A percentile compares a stretch with the other conserved stretches of the same genome.
phyloP scores from a whole-genome alignment of 2,113 vertebrate genomes.

The Pseudorasbora parva region DNA sequence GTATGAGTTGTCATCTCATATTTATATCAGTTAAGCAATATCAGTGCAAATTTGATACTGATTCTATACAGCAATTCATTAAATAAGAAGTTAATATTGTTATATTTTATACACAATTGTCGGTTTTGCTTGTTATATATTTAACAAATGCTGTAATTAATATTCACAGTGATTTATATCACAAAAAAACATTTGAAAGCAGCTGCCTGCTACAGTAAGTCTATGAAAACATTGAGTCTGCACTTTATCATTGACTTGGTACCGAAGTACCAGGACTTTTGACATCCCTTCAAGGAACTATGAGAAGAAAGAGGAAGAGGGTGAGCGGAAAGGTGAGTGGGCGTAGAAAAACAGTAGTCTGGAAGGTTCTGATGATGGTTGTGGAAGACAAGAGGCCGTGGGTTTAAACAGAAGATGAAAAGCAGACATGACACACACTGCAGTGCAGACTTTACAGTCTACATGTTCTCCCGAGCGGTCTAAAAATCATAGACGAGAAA shows the following conservation, averaged over 20 bases:
- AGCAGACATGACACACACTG: slow-evolving; percentile 28
- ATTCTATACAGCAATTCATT: no score
- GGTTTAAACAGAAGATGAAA: slow-evolving; percentile 31
- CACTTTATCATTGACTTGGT: slow-evolving; percentile 4
- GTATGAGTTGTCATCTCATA: no score
- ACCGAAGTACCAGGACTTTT: neutral
- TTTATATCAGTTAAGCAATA: no score
- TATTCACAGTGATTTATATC: neutral
- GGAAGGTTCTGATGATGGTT: slow-evolving; percentile 20
- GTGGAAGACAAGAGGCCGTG: slow-evolving; percentile 25
- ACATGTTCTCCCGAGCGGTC: neutral
- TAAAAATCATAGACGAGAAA: slow-evolving; percentile 29
- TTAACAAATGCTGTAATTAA: no score
- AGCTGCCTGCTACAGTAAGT: neutral
- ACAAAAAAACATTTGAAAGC: neutral
- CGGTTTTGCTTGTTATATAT: no score
- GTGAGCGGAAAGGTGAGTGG: neutral
- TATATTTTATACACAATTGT: no score
- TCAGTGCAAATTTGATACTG: no score
- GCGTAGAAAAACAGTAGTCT: slow-evolving; percentile 5
- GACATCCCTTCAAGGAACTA: neutral
- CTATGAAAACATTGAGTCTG: neutral
- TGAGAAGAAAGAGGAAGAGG: neutral
- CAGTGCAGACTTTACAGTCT: slow-evolving; percentile 34
- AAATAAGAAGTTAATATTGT: no score